Base-by-base conservation (phyloP, 2,797 vertebrate species). In the Allobates femoralis region DNA sequence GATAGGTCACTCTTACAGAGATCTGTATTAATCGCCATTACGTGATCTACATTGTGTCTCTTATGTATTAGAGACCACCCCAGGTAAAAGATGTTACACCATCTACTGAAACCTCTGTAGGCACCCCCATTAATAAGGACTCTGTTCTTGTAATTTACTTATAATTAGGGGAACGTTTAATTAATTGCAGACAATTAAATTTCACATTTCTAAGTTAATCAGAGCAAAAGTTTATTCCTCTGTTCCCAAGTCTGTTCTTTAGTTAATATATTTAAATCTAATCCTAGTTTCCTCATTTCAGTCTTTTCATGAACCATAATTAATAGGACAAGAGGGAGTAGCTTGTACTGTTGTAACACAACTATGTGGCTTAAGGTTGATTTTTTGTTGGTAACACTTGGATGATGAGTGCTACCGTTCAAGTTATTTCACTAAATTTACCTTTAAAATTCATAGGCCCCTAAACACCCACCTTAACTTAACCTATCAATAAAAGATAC, bases 131-230 rank as follows among this genome's bases (percentile, higher is more conserved):
- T 30, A 18, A 77, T 23, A 15, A 77, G 19, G 75, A 32, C 51
- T 32, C 18, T 4, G 10, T 56, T 56, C 51, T 32, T 77, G 26
- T 23, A 19, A 53, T 30, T 34, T 11, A 71, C 8, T 71, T 23
- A 5, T n/a, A 30, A 56, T 51, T 75, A 30, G 50, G 14, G 34
- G 55, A 78, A 78, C 30, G 34, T 78, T 34, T 37, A 16, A 51
- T 58, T 78, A 58, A 37, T 37, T 21, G 28, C 34, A 41, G 37
- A 23, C 34, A 71, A 71, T 71, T 41, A n/a, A 26, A 46, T 41
- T 15, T 37, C 69, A n/a, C 69, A 73, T 73, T 73, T 73, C 15
- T 41, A 73, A 23, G 69, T n/a, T 73, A 46, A 73, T 46, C 7
- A 69, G 66, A 37, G 66, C 18, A 34, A 21, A 34, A 37, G 46